Base-by-base conservation (phyloP, 1,140 invertebrate genomes). In the Ceratosolen fusciceps region DNA sequence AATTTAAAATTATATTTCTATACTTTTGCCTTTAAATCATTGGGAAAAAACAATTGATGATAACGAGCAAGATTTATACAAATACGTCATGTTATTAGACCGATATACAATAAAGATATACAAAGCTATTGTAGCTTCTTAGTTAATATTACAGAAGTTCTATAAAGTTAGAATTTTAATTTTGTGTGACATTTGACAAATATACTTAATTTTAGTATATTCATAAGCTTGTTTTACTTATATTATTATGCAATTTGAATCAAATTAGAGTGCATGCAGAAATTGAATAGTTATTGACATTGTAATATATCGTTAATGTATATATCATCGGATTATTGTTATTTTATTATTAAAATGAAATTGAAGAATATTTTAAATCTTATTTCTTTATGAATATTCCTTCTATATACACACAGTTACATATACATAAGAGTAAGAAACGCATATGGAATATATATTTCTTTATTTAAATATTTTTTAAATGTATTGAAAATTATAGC, bases 221-320 rank as follows among this genome's bases (percentile, higher is more conserved):
- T 12, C 4, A 24, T 62, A 56, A 39, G 54, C 74, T 83, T 24
- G 56, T 67, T 73, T 37, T 62, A 67, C 37, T 80, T 34, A 49
- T 80, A 54, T 65, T 54, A 52, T 67, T 34, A 67, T 76, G 3
- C 26, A 24, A 34, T 72, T 16, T 24, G 49, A 65, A 76, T 75
- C 49, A 74, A 24, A 77, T 29, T 79, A 77, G 52, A 79, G 71
- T 65, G 58, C 43, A 82, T 67, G 52, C 47, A 43, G 74, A 74
- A 78, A 67, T 37, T 65, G 68, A 77, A 29, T 82, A 60, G 26
- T 77, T 81, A 82, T 82, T 82, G 77, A 84, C 74, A 84, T 83
- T 89, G 88, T 89, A 89, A 87, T 87, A 88, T 88, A 89, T 85
- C 85, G 87, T 88, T 88, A 60, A 85, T 89, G 88, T 89, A 89